Evolutionary conservation across 2,113 vertebrate species (phyloP).

Genomic region (Papio anubis): DNA sequence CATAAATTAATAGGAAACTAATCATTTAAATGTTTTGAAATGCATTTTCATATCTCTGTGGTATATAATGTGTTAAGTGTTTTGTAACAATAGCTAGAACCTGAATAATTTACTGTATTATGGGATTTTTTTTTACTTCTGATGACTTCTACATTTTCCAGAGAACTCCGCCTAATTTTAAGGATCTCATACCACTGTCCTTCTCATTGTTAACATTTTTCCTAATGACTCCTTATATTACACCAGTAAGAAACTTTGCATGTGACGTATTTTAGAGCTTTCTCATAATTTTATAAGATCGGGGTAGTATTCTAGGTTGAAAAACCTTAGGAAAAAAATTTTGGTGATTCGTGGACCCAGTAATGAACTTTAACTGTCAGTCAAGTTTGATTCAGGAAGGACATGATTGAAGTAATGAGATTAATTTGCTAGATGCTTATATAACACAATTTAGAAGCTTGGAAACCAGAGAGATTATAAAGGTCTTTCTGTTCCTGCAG

Average conservation of each 20-base stretch:
- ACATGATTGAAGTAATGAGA: background rate
- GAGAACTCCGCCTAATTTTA: background rate
- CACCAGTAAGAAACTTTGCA: background rate
- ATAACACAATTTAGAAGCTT: background rate
- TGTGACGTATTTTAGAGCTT: background rate
- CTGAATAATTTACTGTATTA: background rate
- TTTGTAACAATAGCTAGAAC: background rate
- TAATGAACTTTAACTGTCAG: background rate
- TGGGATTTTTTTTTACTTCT: background rate
- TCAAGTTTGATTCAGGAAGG: background rate
- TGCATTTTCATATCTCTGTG: background rate
- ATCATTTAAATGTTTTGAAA: background rate
- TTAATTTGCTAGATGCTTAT: background rate
- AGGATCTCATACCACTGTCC: background rate
- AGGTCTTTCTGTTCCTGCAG: background rate
- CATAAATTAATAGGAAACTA: background rate
- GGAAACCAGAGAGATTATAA: background rate
- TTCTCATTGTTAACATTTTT: background rate
- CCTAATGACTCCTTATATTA: background rate
- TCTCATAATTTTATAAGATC: background rate
- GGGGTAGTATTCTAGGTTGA: background rate
- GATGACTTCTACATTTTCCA: background rate
- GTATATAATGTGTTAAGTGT: background rate
- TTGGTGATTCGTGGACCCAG: background rate
- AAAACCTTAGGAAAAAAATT: background rate